Evolutionary conservation across 92 coral and sea anemone species (phyloP), one percentile per base, ranked within the genome.

Genomic region (Plumapathes pennacea): DNA sequence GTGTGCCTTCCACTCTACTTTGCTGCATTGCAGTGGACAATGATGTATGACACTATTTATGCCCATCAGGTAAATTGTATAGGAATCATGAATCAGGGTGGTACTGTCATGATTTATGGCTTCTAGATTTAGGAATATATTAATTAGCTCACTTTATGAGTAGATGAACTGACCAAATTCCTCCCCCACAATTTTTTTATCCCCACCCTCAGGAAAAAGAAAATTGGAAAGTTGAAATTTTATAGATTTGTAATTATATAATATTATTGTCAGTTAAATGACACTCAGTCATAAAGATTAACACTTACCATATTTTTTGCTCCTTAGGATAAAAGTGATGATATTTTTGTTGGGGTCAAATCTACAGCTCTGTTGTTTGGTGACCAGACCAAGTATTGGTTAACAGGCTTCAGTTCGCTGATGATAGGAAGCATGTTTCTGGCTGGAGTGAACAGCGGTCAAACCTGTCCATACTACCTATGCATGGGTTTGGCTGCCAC

Each of bases 351-450:
- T 59, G 98, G 98, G 21, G 90, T 92, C 25, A 92, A 88, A 58
- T 92, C 98, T 12, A 92, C 98, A 11, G 98, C 96, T 10, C 65
- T 92, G 34, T 53, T 92, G 38, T 84, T 92, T 80, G 90, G 90
- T 45, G 86, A 92, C 38, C 55, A 72, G 32, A 82, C 96, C 29
- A 92, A 92, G 46, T 53, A 38, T 19, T 92, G 85, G 87, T 67
- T 92, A 43, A 48, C 89, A 14, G 84, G 75, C 26, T 92, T 92
- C 20, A 60, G 86, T 50, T 64, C 74, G 2, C 34, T 67, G 12
- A 84, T 88, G 92, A 46, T 92, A 18, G 72, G 86, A 36, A 88
- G 62, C 49, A 83, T 92, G 7, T 65, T 54, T 9, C 34, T 82
- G 7, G 98, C 83, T 23, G 98, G 98, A 46, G 32, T 92, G 27